Evolutionary conservation across 2,113 vertebrate genomes (phyloP).

Genomic region (Nicator chloris): DNA sequence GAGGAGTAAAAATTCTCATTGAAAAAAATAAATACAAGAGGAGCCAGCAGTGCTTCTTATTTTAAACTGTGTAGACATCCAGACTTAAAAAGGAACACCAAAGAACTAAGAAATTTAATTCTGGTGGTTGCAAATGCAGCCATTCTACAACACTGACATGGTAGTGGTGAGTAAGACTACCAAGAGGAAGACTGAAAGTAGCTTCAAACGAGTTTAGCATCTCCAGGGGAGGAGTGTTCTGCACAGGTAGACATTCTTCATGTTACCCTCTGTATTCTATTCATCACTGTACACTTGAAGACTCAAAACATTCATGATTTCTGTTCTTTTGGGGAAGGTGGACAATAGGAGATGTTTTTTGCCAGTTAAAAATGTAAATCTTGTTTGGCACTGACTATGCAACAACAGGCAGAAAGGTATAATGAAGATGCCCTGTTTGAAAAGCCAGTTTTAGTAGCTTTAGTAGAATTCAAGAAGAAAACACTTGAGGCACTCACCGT

Average conservation of each 20-base stretch:
- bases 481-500: background rate
- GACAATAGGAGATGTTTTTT: background rate
- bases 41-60: background rate
- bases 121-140: background rate
- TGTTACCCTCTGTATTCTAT: background rate
- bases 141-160: fast-evolving
- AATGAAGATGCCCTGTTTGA: background rate
- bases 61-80: background rate
- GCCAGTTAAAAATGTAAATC: background rate
- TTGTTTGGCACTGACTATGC: background rate
- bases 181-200: background rate
- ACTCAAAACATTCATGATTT: background rate
- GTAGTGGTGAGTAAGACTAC: fast-evolving
- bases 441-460: background rate
- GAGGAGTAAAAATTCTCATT: background rate
- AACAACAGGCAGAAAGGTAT: background rate
- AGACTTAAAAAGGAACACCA: background rate
- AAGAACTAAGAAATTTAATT: background rate
- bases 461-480: background rate
- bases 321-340: background rate
- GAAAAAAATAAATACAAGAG: background rate
- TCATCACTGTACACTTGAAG: background rate
- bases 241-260: background rate
- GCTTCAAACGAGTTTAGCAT: background rate
- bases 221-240: background rate